Percentiles rank a stretch among this genome's conserved stretches.
Conservation (phyloP, 2,113 vertebrate genomes). For the Callorhinus ursinus region DNA sequence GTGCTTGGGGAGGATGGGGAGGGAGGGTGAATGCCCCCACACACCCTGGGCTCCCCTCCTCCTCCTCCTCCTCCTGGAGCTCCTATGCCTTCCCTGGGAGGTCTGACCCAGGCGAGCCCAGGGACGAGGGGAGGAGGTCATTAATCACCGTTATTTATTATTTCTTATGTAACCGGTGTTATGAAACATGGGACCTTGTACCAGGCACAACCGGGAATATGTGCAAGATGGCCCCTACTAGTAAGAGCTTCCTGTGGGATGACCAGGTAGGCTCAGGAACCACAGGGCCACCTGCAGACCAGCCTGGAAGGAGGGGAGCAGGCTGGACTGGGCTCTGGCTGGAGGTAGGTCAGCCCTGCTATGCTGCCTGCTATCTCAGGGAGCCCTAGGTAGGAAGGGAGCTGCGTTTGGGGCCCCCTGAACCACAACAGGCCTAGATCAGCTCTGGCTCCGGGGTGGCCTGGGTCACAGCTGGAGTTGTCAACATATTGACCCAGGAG, state of each 20-base stretch:
- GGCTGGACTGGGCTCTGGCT: background rate
- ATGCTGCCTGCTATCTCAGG: background rate
- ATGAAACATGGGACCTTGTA: slow-evolving; percentile 70
- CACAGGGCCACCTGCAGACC: background rate
- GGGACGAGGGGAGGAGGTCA: slow-evolving; percentile 54
- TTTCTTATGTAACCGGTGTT: slow-evolving; percentile 75
- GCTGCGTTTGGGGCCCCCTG: background rate
- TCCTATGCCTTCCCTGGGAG: slow-evolving; percentile 69
- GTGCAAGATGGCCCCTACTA: background rate
- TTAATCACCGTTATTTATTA: slow-evolving; percentile 80
- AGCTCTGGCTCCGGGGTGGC: slow-evolving; percentile 78
- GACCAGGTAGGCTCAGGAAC: background rate
- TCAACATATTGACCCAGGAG: slow-evolving; percentile 81
- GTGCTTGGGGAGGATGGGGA: background rate
- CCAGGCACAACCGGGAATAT: slow-evolving; percentile 70
- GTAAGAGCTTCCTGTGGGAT: background rate
- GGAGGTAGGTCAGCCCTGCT: background rate
- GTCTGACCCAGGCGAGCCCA: slow-evolving; percentile 66
- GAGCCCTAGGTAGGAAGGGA: background rate
- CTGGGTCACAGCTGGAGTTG: slow-evolving; percentile 79
- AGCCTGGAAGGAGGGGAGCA: background rate
- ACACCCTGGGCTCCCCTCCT: background rate
- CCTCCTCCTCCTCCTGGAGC: background rate
- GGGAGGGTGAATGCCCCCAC: background rate
- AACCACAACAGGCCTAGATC: slow-evolving; percentile 1